phyloP scores from a whole-genome alignment of 1,140 invertebrate genomes.

The Macrotrachela quadricornifera region DNA sequence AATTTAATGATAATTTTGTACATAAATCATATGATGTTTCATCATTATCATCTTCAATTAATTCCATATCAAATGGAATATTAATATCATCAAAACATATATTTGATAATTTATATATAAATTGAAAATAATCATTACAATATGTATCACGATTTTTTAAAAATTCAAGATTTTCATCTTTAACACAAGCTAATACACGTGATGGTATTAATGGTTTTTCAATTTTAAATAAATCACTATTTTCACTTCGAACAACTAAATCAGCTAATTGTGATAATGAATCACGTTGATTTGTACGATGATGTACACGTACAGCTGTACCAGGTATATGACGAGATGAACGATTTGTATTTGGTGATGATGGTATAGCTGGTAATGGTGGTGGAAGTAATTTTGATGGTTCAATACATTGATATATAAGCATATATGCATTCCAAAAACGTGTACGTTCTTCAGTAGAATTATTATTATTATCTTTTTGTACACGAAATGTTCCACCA shows the following conservation, averaged over 20 bases:
- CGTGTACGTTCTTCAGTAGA: constrained; percentile 22
- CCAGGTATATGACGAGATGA: constrained; percentile 29
- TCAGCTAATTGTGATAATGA: constrained; percentile 35
- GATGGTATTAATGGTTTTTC: constrained; percentile 36
- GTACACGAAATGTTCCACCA: constrained; percentile 24
- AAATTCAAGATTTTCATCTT: constrained; percentile 24
- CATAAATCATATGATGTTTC: too few species aligned
- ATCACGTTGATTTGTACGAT: constrained; percentile 14
- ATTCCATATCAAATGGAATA: too few species aligned
- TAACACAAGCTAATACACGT: constrained; percentile 47
- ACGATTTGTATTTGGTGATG: background rate
- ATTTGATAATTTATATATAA: constrained; percentile 54
- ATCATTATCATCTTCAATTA: too few species aligned
- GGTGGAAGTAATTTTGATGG: background rate
- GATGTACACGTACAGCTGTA: too few species aligned
- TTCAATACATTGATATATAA: constrained; percentile 58
- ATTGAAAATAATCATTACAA: constrained; percentile 23
- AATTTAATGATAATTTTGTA: constrained; percentile 24
- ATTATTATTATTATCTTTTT: constrained; percentile 11
- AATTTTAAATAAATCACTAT: constrained; percentile 27
- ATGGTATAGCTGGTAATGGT: background rate
- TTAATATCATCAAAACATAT: background rate
- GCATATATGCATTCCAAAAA: constrained; percentile 98
- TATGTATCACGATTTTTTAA: constrained; percentile 26
- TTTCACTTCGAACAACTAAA: constrained; percentile 35